Evolutionary conservation across 2,888 invertebrate species (phyloP), one percentile per base, ranked within the genome.

Genomic region (Nemapogon koenigi): DNA sequence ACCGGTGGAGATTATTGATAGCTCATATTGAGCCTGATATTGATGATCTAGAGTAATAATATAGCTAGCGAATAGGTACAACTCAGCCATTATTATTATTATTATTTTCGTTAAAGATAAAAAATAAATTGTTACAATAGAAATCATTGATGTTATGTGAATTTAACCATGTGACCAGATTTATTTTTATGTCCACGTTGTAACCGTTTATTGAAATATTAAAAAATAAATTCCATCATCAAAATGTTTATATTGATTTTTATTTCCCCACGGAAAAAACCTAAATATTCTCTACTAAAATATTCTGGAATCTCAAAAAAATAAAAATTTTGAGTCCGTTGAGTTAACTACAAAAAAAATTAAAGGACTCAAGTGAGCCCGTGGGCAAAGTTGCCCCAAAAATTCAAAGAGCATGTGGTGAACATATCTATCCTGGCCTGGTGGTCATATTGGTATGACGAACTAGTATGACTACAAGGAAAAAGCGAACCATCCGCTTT

Each of bases 1-100:
- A 57, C 69, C 65, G 63, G 71, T 59, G 59, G 75, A 70, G 62
- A 71, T 72, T 66, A 59, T 58, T 59, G 55, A 69, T 75, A 65
- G 76, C 76, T 76, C 76, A 76, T 75, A 75, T 76, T 75, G 76
- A 76, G 76, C 72, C 60, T 55, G 63, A 65, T 72, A 69, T 67
- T 62, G 64, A 59, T 54, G 63, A 63, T 49, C 16, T 55, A 66
- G 65, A 63, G 62, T 61, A n/a, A n/a, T 58, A 54, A 37, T 30
- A 22, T 33, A 33, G 33, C 52, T 73, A 71, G 62, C 51, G 61
- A 55, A 57, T 69, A 69, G 62, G 56, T 67, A 67, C 57, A 65
- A 67, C 60, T 56, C 61, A 69, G 72, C 75, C 71, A 72, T 71
- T 57, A 55, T 50, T 48, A 43, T 47, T n/a, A n/a, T n/a, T n/a